Percentiles rank a stretch among this genome's conserved stretches.
phyloP scores from a whole-genome alignment of 1,140 invertebrate species.

The Doryteuthis pealeii region DNA sequence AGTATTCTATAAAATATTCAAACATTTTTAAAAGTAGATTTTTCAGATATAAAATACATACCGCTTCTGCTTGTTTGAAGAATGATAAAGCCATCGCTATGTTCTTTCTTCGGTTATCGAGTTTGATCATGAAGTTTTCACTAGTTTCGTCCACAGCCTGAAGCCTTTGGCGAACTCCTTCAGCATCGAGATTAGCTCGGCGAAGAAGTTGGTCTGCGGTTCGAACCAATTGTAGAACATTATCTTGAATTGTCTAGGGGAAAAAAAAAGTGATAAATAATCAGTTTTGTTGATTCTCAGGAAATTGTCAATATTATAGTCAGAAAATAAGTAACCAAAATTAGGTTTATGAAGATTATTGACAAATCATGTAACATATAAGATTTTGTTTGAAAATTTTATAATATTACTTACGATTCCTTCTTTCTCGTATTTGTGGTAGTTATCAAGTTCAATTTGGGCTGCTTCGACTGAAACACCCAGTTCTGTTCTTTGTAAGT shows the following conservation, averaged over 20 bases:
- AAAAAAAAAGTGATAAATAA: constrained; percentile 12
- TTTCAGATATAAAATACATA: constrained; percentile 49
- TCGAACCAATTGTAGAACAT: constrained; percentile 74
- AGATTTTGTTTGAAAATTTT: no score
- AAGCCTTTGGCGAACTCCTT: constrained; percentile 65
- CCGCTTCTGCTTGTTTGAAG: constrained; percentile 73
- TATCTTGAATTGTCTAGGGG: constrained; percentile 72
- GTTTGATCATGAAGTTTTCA: constrained; percentile 73
- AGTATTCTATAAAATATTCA: no score
- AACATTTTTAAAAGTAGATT: no score
- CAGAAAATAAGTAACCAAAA: no score
- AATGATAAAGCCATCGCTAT: constrained; percentile 73
- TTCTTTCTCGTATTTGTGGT: constrained; percentile 72
- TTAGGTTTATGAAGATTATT: no score
- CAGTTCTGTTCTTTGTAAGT: constrained; percentile 57
- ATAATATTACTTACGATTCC: constrained; percentile 65
- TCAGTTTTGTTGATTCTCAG: no score
- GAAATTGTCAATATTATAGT: no score
- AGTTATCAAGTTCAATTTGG: constrained; percentile 70
- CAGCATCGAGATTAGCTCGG: constrained; percentile 72
- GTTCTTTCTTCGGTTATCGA: constrained; percentile 72
- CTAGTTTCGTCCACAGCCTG: constrained; percentile 74
- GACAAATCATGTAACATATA: no score
- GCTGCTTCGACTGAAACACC: constrained; percentile 71
- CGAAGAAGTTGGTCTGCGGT: constrained; percentile 76